Evolutionary conservation across 1,140 invertebrate species (phyloP).

Genomic region (Drosophila insularis): DNA sequence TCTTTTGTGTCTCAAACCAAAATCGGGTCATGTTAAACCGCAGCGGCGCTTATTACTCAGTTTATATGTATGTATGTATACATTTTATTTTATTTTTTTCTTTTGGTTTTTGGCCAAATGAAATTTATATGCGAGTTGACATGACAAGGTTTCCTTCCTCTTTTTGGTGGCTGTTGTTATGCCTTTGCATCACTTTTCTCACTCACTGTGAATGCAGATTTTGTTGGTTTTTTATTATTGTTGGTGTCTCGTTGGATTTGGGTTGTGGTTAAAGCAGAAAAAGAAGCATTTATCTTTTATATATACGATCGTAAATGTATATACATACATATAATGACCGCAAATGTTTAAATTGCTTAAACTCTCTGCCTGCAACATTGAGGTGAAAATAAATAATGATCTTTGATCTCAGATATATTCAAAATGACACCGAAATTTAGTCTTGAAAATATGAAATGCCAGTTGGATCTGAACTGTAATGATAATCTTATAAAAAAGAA

Average conservation of each 20-base stretch:
- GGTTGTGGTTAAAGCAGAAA: constrained; percentile 31
- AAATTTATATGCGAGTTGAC: constrained; percentile 62
- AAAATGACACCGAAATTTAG: neutral
- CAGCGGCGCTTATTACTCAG: constrained; percentile 39
- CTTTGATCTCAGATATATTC: constrained; percentile 7
- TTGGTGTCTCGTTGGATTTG: constrained; percentile 22
- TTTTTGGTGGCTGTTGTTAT: constrained; percentile 14
- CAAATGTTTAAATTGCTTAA: constrained; percentile 57
- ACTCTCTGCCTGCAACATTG: constrained; percentile 9
- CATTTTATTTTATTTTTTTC: constrained; percentile 16
- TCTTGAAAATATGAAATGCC: neutral
- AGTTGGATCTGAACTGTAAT: too few relatives aligned
- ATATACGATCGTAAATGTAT: neutral
- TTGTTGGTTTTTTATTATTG: constrained; percentile 23
- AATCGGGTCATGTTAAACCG: constrained; percentile 54
- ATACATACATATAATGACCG: constrained; percentile 28
- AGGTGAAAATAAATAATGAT: constrained; percentile 3
- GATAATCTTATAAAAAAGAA: too few relatives aligned
- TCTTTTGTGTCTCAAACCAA: constrained; percentile 15
- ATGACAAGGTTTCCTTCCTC: constrained; percentile 41
- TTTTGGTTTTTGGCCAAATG: constrained; percentile 37
- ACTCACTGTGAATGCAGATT: constrained; percentile 38
- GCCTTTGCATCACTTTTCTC: constrained; percentile 32
- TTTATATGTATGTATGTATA: neutral
- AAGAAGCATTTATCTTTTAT: constrained; percentile 55